Evolutionary conservation across 1,140 invertebrate genomes (phyloP).

Genomic region (Saccostrea cuccullata): DNA sequence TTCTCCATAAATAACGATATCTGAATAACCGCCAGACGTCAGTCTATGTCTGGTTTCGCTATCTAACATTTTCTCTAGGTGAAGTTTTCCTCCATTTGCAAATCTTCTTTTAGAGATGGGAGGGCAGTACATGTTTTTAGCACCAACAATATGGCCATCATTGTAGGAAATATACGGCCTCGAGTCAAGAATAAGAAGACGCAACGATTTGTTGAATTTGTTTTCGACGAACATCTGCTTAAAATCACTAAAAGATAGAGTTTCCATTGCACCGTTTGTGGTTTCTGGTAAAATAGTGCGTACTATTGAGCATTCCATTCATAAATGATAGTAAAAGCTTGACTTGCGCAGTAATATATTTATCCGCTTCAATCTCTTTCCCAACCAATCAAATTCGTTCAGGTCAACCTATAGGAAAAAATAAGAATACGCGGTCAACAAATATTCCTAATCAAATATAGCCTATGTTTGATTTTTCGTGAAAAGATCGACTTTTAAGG

Average conservation of each 20-base stretch:
- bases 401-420: neutral
- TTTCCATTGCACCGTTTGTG: neutral
- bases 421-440: slow-evolving; percentile 12
- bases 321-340: slow-evolving; percentile 37
- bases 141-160: slow-evolving; percentile 71
- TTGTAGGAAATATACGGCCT: slow-evolving; percentile 77
- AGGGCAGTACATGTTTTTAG: slow-evolving; percentile 78
- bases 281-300: slow-evolving; percentile 3
- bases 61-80: slow-evolving; percentile 49
- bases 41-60: slow-evolving; percentile 51
- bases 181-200: slow-evolving; percentile 70
- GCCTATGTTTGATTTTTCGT: neutral
- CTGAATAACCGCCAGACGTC: slow-evolving; percentile 37
- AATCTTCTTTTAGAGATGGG: slow-evolving; percentile 77
- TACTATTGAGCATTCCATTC: slow-evolving; percentile 30
- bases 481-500: neutral
- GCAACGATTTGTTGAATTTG: neutral
- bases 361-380: neutral
- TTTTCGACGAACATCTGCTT: slow-evolving; percentile 19
- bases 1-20: slow-evolving; percentile 52
- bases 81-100: slow-evolving; percentile 56
- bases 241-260: neutral
- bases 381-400: neutral
- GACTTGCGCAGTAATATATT: slow-evolving; percentile 14
- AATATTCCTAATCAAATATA: neutral